Evolutionary conservation across 2,113 vertebrate species (phyloP), one percentile per base, ranked within the genome.

Genomic region (Corythoichthys haematopterus): DNA sequence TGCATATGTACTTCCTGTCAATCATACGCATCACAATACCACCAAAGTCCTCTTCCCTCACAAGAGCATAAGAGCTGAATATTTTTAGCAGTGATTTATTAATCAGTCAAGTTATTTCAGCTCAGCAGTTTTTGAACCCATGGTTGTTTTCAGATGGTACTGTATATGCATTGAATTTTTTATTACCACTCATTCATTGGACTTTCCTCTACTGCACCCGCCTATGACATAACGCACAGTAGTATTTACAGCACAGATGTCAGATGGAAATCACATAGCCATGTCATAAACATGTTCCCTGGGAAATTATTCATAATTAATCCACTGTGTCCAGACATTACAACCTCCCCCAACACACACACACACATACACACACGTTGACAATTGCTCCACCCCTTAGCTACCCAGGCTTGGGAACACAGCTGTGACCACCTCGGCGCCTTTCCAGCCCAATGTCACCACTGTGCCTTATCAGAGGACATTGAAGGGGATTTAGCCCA

Each of bases 231-330:
- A 56, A 14, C 9, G 4, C 11, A 35, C 55, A 56, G 13, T 28
- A 14, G 33, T 13, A 56, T 56, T 56, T 56, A 36, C 55, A 36
- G 11, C 33, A 56, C 12, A 57, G 40, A 55, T 12, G 52, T 36
- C 33, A 56, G 55, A 36, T 36, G 55, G 36, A 15, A 57, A 57
- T 57, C 55, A 57, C 33, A 36, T 7, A 56, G 75, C 66, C 57
- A 70, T 63, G 71, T 68, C 71, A 67, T 86, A 77, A 86, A 85
- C 77, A 84, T 76, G 76, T 71, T 80, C 65, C 68, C 80, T 60
- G 68, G 60, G 81, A 84, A 66, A 87, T 88, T 82, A 89, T 90
- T 90, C 88, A 89, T 85, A 58, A 91, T 90, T 89, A 91, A 92
- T 91, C 89, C 75, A 45, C 69, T 74, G 70, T 72, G 72, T 88